Base-by-base conservation (phyloP, 2,797 vertebrate species). In the Hemibagrus guttatus region DNA sequence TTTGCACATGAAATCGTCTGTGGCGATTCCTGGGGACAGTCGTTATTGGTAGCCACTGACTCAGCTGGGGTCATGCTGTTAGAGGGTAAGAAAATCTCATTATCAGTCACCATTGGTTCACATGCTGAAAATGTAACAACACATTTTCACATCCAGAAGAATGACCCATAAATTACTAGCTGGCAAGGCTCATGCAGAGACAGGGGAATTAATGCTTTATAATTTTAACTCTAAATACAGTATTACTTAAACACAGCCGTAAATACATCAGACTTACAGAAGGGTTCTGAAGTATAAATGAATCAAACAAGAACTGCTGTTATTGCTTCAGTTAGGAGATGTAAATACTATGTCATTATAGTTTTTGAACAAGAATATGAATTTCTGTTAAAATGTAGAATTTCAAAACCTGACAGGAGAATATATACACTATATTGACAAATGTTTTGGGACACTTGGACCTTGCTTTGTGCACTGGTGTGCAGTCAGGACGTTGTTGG, bases 21-120 rank as follows among this genome's bases (percentile, higher is more conserved):
- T 78, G 96, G 97, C 16, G 98, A 99, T 95, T 98, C 98, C 86
- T 99, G 98, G 98, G 98, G 97, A 92, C 97, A 97, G 93, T 97
- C 97, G 86, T 93, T 99, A 93, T 95, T 99, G 91, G 95, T 96
- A 76, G 97, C 98, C 93, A 98, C 98, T 6, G 98, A 99, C 87
- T 91, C 95, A 39, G 95, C 95, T 7, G 98, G 98, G 82, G 95
- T 99, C 92, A 94, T 99, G 93, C 95, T 99, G 92, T 94, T 99
- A 94, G 97, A 99, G 31, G 98, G 98, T 99, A 94, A 97, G 97
- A 85, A 35, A 63, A n/a, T 39, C 49, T 35, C 42, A 61, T 42
- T 56, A 76, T 85, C 6, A 0, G 90, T 91, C 28, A 84, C 39
- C 26, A 69, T 42, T 58, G 39, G 26, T 46, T 74, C 23, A 28